phyloP scores from a whole-genome alignment of 2,888 invertebrate genomes.

The Clusia tigrina region DNA sequence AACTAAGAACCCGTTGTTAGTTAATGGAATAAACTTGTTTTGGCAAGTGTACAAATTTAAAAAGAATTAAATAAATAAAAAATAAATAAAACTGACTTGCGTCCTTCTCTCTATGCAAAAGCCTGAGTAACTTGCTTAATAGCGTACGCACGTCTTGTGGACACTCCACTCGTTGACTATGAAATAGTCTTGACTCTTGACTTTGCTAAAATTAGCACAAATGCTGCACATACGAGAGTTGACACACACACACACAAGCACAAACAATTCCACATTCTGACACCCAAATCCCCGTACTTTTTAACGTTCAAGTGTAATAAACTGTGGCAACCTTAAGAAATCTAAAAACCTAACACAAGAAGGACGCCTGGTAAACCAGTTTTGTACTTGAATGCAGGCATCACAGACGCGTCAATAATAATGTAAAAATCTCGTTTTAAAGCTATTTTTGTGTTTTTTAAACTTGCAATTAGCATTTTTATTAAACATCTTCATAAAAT shows the following conservation, averaged over 20 bases:
- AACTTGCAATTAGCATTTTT: slow-evolving; percentile 13
- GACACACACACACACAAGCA: background rate
- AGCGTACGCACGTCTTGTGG: background rate
- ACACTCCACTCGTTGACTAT: background rate
- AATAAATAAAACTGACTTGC: background rate
- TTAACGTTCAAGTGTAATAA: background rate
- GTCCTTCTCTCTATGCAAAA: background rate
- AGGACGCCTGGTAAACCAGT: slow-evolving; percentile 12
- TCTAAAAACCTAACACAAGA: background rate
- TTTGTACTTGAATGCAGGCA: background rate
- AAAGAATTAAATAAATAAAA: background rate
- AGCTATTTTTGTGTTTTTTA: background rate
- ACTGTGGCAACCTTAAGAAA: slow-evolving; percentile 16
- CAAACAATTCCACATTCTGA: too few species aligned
- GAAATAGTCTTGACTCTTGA: background rate
- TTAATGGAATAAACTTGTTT: slow-evolving; percentile 5
- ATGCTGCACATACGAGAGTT: background rate
- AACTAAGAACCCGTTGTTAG: background rate
- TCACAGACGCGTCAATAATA: background rate
- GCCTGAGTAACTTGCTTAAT: background rate
- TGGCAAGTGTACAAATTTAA: background rate
- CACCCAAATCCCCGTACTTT: too few species aligned
- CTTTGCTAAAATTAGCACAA: background rate
- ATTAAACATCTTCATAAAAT: slow-evolving; percentile 7
- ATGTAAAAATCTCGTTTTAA: background rate